Percentiles rank a stretch among this genome's conserved stretches.
These are phyloP conservation scores for Centruroides sculpturatus DNA, from an alignment of 1,140 invertebrate genomes.

Conservation along the genomic window DNA sequence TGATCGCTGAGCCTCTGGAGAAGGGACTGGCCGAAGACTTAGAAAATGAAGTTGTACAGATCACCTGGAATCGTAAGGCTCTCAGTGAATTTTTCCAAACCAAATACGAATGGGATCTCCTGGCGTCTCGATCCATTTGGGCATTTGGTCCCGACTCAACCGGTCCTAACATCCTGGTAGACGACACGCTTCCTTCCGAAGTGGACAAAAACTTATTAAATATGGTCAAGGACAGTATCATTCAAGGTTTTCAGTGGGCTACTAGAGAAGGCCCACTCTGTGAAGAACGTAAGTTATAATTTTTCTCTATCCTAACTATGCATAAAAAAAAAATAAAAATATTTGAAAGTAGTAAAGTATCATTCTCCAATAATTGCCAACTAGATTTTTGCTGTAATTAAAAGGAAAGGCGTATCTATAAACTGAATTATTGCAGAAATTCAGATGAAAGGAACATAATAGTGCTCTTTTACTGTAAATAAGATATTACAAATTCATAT, in stretches of 20 bases:
- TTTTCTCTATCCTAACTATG: too few relatives aligned
- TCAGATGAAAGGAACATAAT: too few relatives aligned
- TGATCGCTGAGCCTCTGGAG: slow-evolving; percentile 98
- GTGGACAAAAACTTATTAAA: slow-evolving; percentile 86
- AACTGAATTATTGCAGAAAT: too few relatives aligned
- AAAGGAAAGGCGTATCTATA: too few relatives aligned
- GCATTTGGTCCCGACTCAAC: slow-evolving; percentile 94
- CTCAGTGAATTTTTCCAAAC: slow-evolving; percentile 98
- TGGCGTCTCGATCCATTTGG: slow-evolving; percentile 97
- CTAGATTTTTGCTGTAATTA: neutral
- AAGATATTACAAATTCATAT: too few relatives aligned
- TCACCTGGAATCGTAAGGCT: slow-evolving; percentile 85
- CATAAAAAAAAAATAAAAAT: slow-evolving; percentile 2
- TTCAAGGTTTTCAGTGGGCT: slow-evolving; percentile 98
- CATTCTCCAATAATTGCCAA: neutral
- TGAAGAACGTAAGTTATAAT: slow-evolving; percentile 60
- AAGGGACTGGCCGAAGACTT: slow-evolving; percentile 97
- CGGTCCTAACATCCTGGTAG: slow-evolving; percentile 95
- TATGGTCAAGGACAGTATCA: slow-evolving; percentile 91
- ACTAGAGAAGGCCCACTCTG: slow-evolving; percentile 95
- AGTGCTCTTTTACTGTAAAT: too few relatives aligned
- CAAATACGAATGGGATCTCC: slow-evolving; percentile 98
- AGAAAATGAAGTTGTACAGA: slow-evolving; percentile 92
- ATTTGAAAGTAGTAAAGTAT: neutral
- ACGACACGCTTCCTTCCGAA: slow-evolving; percentile 96